Evolutionary conservation across 2,113 vertebrate genomes (phyloP), one percentile per base, ranked within the genome.

Genomic region (Nansenia antarctica): DNA sequence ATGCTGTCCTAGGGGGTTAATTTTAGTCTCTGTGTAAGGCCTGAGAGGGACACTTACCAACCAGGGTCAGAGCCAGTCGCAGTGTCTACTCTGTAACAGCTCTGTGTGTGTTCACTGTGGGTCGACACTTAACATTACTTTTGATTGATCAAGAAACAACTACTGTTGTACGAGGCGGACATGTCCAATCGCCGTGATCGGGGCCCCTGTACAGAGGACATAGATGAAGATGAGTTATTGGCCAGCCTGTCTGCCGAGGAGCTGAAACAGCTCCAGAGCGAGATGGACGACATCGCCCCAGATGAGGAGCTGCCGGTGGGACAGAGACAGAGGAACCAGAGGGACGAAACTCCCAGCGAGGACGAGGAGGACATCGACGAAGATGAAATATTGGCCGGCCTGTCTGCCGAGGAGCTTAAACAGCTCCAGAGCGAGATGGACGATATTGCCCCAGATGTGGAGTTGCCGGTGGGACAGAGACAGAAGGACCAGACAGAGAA

Each of bases 351-450:
- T 0, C 96, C 96, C 0, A 98, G 45, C 20, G 45, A 49, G 20
- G 76, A 85, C 0, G 92, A 85, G 39, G 93, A 96, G 49, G 92
- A 99, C 0, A 91, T 98, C 6, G 88, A 93, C 22, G 98, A 99
- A 77, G 98, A 99, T 81, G 93, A 94, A 83, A 93, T 99, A 86
- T 89, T 99, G 77, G 95, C 96, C 22, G 95, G 93, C 78, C 84
- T 99, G 59, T 98, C 98, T 9, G 93, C 95, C 0, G 96, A 99
- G 83, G 96, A 99, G 85, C 92, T 99, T 0, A 90, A 86, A 79
- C 92, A 96, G 87, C 94, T 99, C 49, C 96, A 98, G 74, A 92
- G 89, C 0, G 98, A 99, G 81, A 98, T 99, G 94, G 98, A 99
- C 45, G 91, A 94, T 61, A 95, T 99, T 76, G 95, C 94, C 30